Conservation (phyloP, 2,888 invertebrate genomes). For the Eulithis prunata region DNA sequence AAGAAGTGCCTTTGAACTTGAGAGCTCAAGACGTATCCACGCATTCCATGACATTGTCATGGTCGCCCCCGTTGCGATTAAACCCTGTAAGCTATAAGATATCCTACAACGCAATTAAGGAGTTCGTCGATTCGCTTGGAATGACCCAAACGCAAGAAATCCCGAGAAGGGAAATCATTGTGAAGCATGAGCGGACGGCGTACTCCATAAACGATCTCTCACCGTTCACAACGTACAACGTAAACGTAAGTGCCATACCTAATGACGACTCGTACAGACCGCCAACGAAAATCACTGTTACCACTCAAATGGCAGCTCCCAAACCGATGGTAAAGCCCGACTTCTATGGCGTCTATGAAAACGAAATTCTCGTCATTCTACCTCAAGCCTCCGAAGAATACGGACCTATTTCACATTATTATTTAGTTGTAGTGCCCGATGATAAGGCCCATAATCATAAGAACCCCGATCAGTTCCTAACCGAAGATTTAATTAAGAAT, state of each 20-base stretch:
- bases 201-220: conserved; percentile 94
- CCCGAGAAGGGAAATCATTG: conserved; percentile 88
- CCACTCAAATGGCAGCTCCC: conserved; percentile 98
- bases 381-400: conserved; percentile 99
- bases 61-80: conserved; percentile 94
- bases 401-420: conserved; percentile 98
- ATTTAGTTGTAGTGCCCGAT: conserved; percentile 97
- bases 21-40: conserved; percentile 96
- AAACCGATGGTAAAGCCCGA: conserved; percentile 98
- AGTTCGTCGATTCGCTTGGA: conserved; percentile 96
- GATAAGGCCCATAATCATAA: conserved; percentile 90
- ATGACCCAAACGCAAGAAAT: conserved; percentile 95
- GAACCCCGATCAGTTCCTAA: conserved; percentile 95
- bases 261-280: conserved; percentile 93
- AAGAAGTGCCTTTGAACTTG: conserved; percentile 95
- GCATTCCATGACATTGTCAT: conserved; percentile 96
- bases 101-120: conserved; percentile 96
- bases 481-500: conserved; percentile 91
- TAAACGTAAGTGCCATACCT: conserved; percentile 96
- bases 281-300: conserved; percentile 96
- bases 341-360: conserved; percentile 95
- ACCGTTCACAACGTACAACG: conserved; percentile 97
- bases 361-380: conserved; percentile 95
- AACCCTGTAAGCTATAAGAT: conserved; percentile 96
- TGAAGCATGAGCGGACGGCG: conserved; percentile 88